Conservation (phyloP, 2,888 invertebrate species). For the Hoplodrina blanda region DNA sequence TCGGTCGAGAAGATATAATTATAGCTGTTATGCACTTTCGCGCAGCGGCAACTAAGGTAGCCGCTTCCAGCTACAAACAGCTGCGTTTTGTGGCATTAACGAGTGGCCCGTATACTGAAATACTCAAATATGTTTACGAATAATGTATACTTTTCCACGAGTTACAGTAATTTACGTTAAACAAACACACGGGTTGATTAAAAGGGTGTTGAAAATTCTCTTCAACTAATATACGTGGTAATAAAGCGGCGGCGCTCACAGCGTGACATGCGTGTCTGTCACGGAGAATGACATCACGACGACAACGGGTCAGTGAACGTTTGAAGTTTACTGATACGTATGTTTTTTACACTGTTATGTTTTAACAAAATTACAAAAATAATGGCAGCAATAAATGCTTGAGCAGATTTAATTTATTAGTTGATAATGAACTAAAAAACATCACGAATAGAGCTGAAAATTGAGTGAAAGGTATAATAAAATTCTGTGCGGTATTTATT, state of each 20-base stretch:
- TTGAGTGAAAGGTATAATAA: too few relatives aligned
- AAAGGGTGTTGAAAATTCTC: constrained; percentile 35
- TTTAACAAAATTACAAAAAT: constrained; percentile 6
- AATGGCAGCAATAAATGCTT: too few relatives aligned
- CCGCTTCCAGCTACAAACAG: too few relatives aligned
- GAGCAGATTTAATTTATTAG: too few relatives aligned
- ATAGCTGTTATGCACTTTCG: too few relatives aligned
- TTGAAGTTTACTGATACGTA: constrained; percentile 12
- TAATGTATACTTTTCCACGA: neutral
- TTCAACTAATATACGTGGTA: constrained; percentile 28
- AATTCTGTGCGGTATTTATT: too few relatives aligned
- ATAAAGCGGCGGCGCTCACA: constrained; percentile 19
- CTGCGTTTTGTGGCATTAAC: too few relatives aligned
- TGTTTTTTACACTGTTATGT: constrained; percentile 3
- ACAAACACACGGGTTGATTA: constrained; percentile 26
- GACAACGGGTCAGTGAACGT: constrained; percentile 30
- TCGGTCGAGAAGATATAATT: too few relatives aligned
- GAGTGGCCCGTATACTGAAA: too few relatives aligned
- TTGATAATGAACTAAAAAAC: too few relatives aligned
- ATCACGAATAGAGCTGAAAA: too few relatives aligned
- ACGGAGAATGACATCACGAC: constrained; percentile 41
- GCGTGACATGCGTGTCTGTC: constrained; percentile 49
- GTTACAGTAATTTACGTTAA: constrained; percentile 8
- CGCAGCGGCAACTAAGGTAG: too few relatives aligned
- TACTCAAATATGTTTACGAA: neutral